Percentiles rank a stretch among this genome's conserved stretches.
phyloP scores from a whole-genome alignment of 2,113 vertebrate species.

The Thamnophis sirtalis region DNA sequence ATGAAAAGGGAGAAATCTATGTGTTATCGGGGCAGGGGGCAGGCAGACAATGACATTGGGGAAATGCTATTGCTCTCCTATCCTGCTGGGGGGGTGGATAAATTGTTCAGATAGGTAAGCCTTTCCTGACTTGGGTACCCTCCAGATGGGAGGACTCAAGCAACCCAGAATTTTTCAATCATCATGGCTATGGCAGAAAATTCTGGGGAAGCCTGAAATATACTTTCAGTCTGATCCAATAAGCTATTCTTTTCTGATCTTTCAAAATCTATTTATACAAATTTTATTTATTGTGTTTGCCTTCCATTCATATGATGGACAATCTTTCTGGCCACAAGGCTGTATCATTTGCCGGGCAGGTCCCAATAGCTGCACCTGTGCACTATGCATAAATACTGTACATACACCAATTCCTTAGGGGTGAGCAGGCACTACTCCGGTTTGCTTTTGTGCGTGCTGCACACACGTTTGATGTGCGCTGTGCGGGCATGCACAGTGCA shows the following conservation, averaged over 20 bases:
- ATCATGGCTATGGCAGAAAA: background rate
- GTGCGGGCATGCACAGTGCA: no score
- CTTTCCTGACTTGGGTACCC: background rate
- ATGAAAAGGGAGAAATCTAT: background rate
- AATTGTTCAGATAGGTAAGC: background rate
- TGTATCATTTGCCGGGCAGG: background rate
- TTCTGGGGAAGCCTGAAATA: background rate
- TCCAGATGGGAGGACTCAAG: background rate
- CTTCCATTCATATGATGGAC: background rate
- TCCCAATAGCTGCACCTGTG: background rate
- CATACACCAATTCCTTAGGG: no score
- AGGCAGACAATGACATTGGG: background rate
- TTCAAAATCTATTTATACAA: background rate
- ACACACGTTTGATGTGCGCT: no score
- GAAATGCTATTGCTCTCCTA: background rate
- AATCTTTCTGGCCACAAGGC: background rate
- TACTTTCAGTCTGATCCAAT: background rate
- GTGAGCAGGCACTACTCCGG: no score
- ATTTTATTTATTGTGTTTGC: background rate
- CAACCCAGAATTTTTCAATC: background rate
- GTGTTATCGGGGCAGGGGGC: background rate
- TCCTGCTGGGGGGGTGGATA: background rate
- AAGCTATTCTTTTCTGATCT: background rate
- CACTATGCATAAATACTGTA: background rate
- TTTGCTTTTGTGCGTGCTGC: no score